Conservation (phyloP, 2,113 vertebrate species). For the Neogobius melanostomus region DNA sequence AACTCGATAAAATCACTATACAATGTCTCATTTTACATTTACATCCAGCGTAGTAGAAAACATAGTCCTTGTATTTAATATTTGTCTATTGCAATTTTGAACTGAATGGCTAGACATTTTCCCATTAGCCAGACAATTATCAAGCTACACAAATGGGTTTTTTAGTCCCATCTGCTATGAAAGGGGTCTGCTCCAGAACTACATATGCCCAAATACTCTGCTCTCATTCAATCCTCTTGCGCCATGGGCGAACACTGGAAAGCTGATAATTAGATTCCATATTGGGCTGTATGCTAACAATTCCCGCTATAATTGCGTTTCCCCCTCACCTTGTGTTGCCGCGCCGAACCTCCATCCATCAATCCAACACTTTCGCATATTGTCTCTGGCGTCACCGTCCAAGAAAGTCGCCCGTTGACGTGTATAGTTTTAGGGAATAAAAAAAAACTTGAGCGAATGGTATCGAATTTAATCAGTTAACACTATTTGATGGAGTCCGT, state of each 20-base stretch:
- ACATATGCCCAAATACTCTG: background rate
- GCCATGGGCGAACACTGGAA: slow-evolving; percentile 55
- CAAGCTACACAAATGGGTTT: background rate
- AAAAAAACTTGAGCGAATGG: background rate
- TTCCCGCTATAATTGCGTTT: slow-evolving; percentile 53
- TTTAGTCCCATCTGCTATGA: slow-evolving; percentile 6
- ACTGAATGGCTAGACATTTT: background rate
- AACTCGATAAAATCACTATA: too few relatives aligned
- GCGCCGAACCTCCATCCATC: slow-evolving; percentile 26
- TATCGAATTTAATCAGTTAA: slow-evolving; percentile 30
- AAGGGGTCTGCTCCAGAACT: background rate
- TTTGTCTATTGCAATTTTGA: background rate
- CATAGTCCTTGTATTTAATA: background rate
- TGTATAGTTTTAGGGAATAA: slow-evolving; percentile 5
- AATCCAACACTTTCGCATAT: slow-evolving; percentile 22
- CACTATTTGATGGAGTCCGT: slow-evolving; percentile 24
- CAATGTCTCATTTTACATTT: too few relatives aligned
- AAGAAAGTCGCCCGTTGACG: slow-evolving; percentile 4
- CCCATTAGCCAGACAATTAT: background rate
- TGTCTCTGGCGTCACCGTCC: slow-evolving; percentile 15
- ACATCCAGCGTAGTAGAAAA: too few relatives aligned
- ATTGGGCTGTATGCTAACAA: slow-evolving; percentile 54
- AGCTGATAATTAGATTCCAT: slow-evolving; percentile 68
- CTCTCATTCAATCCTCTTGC: slow-evolving; percentile 22
- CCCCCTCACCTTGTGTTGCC: slow-evolving; percentile 37